A percentile compares a stretch with the other conserved stretches of the same genome.
Evolutionary conservation across 2,113 vertebrate species (phyloP).

Genomic region (Cettia cetti): DNA sequence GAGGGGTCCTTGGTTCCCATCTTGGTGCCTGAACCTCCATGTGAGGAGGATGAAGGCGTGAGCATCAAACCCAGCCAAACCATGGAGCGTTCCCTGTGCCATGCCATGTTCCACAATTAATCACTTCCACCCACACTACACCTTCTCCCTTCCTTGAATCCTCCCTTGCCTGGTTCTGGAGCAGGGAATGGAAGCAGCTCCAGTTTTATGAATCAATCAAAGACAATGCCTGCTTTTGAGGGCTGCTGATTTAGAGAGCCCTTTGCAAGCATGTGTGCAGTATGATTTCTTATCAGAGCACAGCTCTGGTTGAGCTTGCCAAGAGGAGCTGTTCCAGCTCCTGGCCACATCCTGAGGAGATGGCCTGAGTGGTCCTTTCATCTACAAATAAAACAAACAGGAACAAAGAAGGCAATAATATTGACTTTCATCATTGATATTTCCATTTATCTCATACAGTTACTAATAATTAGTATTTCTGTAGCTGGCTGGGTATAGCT

Average conservation of each 20-base stretch:
- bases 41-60: background rate
- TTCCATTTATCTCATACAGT: constrained; percentile 44
- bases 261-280: constrained; percentile 28
- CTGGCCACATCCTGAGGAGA: constrained; percentile 1
- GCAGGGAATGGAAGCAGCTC: background rate
- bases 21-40: background rate
- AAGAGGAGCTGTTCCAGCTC: constrained; percentile 40
- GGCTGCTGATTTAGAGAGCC: constrained; percentile 42
- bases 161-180: background rate
- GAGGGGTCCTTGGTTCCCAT: background rate
- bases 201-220: constrained; percentile 65
- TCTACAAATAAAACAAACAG: constrained; percentile 65
- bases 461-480: constrained; percentile 68
- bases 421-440: constrained; percentile 63
- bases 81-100: background rate
- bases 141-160: background rate
- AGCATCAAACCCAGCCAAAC: background rate
- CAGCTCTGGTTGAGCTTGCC: constrained; percentile 4
- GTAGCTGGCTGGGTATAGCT: constrained; percentile 25
- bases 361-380: constrained; percentile 33
- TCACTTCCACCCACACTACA: constrained; percentile 30
- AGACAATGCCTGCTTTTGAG: constrained; percentile 31
- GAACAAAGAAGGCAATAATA: constrained; percentile 60
- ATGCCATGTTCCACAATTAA: background rate
- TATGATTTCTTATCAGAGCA: constrained; percentile 27